A percentile compares a stretch with the other conserved stretches of the same genome.
These are phyloP conservation scores for Chauna torquata DNA, from an alignment of 2,113 vertebrate species.

Conservation along the genomic window DNA sequence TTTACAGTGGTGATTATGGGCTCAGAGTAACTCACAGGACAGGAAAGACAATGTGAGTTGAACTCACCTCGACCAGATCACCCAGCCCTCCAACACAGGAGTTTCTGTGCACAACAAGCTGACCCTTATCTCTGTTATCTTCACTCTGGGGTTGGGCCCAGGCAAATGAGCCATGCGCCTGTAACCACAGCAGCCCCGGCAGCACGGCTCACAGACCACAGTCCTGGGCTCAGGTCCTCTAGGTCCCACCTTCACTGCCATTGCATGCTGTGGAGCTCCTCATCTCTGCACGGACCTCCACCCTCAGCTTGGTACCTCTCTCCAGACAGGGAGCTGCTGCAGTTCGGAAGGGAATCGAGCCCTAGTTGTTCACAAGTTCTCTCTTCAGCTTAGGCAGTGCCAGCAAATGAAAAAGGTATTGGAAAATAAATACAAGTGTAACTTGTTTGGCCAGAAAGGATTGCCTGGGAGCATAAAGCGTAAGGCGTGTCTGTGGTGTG, in stretches of 20 bases:
- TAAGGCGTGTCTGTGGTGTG: background rate
- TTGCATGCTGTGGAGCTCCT: fast-evolving
- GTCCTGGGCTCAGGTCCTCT: background rate
- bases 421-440: background rate
- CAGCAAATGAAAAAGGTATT: background rate
- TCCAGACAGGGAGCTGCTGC: background rate
- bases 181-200: background rate
- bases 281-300: background rate
- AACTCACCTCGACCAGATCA: background rate
- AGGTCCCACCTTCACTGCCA: background rate
- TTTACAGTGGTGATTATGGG: no score
- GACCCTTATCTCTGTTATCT: background rate
- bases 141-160: background rate
- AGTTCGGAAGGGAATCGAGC: background rate
- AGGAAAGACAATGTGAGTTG: background rate
- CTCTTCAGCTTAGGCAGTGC: fast-evolving
- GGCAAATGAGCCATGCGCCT: background rate
- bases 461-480: background rate
- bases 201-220: background rate
- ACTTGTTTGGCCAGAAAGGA: background rate
- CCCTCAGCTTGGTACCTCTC: background rate
- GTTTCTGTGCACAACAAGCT: background rate
- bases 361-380: background rate
- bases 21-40: background rate
- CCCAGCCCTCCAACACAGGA: fast-evolving